A percentile compares a stretch with the other conserved stretches of the same genome.
Conservation (phyloP, 2,113 vertebrate genomes). For the Capra hircus region DNA sequence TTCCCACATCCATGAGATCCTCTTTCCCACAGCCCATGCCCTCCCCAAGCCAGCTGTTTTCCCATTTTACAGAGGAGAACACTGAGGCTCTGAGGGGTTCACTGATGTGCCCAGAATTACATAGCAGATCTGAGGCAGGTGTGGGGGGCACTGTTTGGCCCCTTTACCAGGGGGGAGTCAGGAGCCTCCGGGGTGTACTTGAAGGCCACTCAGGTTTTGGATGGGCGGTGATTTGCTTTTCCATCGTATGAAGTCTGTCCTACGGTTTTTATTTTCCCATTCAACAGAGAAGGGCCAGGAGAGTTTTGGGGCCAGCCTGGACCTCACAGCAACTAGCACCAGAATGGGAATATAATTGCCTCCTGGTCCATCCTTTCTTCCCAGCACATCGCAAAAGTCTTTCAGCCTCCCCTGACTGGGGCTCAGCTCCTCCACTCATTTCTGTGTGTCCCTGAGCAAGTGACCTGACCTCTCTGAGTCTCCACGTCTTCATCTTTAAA, state of each 20-base stretch:
- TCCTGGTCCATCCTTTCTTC: background rate
- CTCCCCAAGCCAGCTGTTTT: background rate
- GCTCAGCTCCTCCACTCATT: background rate
- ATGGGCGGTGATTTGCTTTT: background rate
- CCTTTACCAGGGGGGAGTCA: background rate
- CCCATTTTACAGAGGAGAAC: background rate
- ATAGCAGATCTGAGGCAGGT: background rate
- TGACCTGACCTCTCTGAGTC: background rate
- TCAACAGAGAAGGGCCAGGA: background rate
- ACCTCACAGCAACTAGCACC: background rate
- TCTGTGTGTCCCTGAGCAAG: background rate
- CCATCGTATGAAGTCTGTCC: background rate
- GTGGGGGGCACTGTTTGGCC: too few species aligned
- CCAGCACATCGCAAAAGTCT: background rate
- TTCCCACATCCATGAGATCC: background rate
- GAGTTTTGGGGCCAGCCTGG: background rate
- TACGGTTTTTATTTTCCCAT: background rate
- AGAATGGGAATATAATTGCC: background rate
- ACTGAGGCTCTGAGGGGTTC: background rate
- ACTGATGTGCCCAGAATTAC: background rate
- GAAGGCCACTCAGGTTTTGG: background rate
- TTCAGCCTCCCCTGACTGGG: background rate
- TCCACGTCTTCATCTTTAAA: background rate
- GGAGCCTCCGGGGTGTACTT: background rate
- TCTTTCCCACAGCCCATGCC: background rate